Conservation (phyloP, 2,113 vertebrate species). For the Festucalex cinctus region DNA sequence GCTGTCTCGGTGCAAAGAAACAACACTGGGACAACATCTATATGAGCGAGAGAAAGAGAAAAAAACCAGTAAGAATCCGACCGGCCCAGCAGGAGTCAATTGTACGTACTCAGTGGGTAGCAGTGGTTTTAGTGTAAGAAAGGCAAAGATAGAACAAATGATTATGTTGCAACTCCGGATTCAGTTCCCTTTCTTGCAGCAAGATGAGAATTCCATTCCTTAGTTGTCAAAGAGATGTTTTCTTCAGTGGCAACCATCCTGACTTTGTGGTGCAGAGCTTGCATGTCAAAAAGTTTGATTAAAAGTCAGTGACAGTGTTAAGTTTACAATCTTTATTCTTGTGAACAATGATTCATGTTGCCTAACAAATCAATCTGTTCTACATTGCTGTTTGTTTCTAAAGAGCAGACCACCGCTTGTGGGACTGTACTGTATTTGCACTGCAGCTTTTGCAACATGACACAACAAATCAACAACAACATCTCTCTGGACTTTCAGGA, state of each 20-base stretch:
- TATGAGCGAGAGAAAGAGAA: slow-evolving; percentile 35
- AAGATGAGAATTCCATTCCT: not conserved
- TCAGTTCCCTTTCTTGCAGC: slow-evolving; percentile 2
- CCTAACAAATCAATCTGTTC: slow-evolving; percentile 51
- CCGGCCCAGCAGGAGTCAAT: slow-evolving; percentile 25
- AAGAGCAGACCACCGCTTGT: slow-evolving; percentile 74
- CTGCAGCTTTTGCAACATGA: slow-evolving; percentile 87
- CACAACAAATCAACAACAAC: slow-evolving; percentile 93
- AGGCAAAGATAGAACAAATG: slow-evolving; percentile 28
- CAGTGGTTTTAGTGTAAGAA: slow-evolving; percentile 15
- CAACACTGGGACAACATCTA: slow-evolving; percentile 37
- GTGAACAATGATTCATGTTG: slow-evolving; percentile 36
- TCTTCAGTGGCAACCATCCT: not conserved
- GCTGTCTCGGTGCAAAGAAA: slow-evolving; percentile 43
- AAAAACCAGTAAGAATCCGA: slow-evolving; percentile 41
- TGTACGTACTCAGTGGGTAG: slow-evolving; percentile 3
- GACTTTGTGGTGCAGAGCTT: not conserved
- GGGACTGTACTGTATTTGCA: slow-evolving; percentile 89
- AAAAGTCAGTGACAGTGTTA: slow-evolving; percentile 23
- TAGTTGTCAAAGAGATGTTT: slow-evolving; percentile 16
- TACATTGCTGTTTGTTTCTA: slow-evolving; percentile 44
- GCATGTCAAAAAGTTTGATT: slow-evolving; percentile 18
- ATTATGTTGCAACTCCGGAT: slow-evolving; percentile 23
- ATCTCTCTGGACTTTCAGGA: slow-evolving; percentile 83
- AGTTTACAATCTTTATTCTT: slow-evolving; percentile 40